A percentile compares a stretch with the other conserved stretches of the same genome.
Conservation (phyloP, 2,113 vertebrate genomes). For the Aspiorhynchus laticeps region DNA sequence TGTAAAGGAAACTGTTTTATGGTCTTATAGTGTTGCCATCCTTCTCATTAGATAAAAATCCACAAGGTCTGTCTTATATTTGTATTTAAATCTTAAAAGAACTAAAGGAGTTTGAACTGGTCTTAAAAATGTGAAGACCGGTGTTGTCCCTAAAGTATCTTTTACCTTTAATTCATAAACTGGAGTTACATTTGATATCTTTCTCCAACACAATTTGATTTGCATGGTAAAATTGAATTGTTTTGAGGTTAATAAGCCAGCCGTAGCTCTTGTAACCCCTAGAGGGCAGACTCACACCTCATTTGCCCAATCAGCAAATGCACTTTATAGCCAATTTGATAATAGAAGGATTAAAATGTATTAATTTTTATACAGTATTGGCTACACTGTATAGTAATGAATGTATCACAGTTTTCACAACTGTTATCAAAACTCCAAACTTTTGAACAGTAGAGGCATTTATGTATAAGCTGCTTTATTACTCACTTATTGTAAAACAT, state of each 20-base stretch:
- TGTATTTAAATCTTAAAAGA: background rate
- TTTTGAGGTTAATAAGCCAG: background rate
- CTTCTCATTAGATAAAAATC: background rate
- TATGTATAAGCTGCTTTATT: background rate
- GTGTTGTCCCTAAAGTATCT: background rate
- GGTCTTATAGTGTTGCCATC: background rate
- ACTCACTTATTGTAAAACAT: constrained; percentile 1
- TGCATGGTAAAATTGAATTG: background rate
- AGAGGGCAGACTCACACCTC: constrained; percentile 26
- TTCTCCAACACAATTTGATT: background rate
- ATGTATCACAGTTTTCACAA: background rate
- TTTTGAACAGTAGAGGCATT: background rate
- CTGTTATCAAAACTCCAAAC: background rate
- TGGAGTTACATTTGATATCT: background rate
- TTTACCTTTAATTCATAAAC: background rate
- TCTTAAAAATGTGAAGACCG: background rate
- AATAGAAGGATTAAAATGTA: background rate
- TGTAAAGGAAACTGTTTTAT: background rate
- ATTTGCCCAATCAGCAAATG: background rate
- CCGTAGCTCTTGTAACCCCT: constrained; percentile 11
- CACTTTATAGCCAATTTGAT: background rate
- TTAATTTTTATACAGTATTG: background rate
- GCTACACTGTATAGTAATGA: background rate
- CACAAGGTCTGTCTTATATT: background rate
- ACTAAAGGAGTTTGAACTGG: background rate